A percentile compares a stretch with the other conserved stretches of the same genome.
These are phyloP conservation scores for Tipula vernalis DNA, from an alignment of 2,888 invertebrate species.

Conservation along the genomic window DNA sequence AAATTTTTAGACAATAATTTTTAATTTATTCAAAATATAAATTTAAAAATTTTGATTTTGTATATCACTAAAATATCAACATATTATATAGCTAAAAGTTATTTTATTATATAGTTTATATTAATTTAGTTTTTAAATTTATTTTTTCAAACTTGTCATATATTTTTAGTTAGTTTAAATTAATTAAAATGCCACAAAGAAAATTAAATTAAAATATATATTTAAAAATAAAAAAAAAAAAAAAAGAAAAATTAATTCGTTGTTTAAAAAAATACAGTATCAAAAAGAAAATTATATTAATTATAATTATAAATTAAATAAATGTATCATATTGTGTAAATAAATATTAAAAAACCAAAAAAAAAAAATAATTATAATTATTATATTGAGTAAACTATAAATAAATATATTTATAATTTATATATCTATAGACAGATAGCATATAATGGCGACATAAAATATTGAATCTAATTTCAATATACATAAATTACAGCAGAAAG, in stretches of 20 bases:
- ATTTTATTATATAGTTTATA: background rate
- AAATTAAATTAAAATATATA: background rate
- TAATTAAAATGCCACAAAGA: background rate
- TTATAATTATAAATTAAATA: background rate
- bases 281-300: background rate
- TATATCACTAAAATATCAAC: background rate
- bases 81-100: background rate
- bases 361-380: background rate
- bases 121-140: background rate
- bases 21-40: background rate
- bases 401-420: background rate
- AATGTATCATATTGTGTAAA: constrained; percentile 4
- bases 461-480: background rate
- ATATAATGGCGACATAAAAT: background rate
- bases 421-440: background rate
- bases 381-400: background rate
- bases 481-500: background rate
- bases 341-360: background rate
- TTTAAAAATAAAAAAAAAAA: background rate
- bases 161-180: background rate
- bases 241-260: background rate
- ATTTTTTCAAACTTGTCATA: background rate
- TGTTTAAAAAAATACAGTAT: constrained; percentile 1
- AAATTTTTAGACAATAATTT: background rate
- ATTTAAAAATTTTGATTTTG: background rate